Percentiles rank a stretch among this genome's conserved stretches.
Evolutionary conservation across 2,888 invertebrate genomes (phyloP).

Genomic region (Morpho helenor): DNA sequence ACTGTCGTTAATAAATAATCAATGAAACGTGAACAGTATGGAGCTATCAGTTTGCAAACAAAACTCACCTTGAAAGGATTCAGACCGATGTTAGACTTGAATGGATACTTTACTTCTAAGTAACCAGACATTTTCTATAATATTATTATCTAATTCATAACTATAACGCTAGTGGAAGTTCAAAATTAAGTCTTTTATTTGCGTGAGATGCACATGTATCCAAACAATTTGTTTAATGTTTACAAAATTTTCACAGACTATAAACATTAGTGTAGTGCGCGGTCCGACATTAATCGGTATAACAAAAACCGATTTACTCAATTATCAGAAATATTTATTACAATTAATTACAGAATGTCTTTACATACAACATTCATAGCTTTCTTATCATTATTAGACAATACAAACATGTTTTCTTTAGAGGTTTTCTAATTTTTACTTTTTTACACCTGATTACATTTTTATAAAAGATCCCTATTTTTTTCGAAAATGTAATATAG

Average conservation of each 20-base stretch:
- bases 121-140: slow-evolving; percentile 72
- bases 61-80: slow-evolving; percentile 81
- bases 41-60: slow-evolving; percentile 1
- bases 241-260: slow-evolving; percentile 34
- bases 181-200: slow-evolving; percentile 16
- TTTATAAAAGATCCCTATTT: too few species aligned
- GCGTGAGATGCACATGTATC: slow-evolving; percentile 32
- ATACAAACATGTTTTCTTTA: too few species aligned
- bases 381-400: too few species aligned
- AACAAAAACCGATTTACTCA: too few species aligned
- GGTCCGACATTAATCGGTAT: slow-evolving; percentile 16
- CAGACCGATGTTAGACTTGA: slow-evolving; percentile 78
- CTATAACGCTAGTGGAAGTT: slow-evolving; percentile 22
- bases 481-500: too few species aligned
- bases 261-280: slow-evolving; percentile 20
- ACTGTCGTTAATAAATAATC: slow-evolving; percentile 61
- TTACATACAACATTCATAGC: too few species aligned
- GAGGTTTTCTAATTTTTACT: too few species aligned
- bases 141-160: slow-evolving; percentile 18
- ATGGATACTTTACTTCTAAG: slow-evolving; percentile 82
- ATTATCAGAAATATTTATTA: too few species aligned
- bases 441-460: too few species aligned
- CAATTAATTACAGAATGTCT: too few species aligned
- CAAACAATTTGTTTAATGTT: slow-evolving; percentile 36
- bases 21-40: slow-evolving; percentile 25